A percentile compares a stretch with the other conserved stretches of the same genome.
These are phyloP conservation scores for Sphinx pinastri DNA, from an alignment of 2,888 invertebrate species.

Conservation along the genomic window DNA sequence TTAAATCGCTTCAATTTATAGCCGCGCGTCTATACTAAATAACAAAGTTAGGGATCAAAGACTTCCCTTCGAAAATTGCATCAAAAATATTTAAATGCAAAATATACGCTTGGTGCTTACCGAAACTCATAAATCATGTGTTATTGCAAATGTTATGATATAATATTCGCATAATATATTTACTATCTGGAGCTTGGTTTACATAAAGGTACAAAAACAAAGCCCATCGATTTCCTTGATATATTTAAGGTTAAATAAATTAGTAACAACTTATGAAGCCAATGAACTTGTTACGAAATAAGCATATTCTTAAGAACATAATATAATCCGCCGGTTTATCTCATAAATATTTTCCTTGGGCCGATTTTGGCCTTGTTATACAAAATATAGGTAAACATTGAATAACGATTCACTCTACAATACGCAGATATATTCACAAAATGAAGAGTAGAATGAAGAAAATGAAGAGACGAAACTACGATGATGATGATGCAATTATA, in stretches of 20 bases:
- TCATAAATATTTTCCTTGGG: background rate
- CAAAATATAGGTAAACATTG: background rate
- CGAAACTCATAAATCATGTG: background rate
- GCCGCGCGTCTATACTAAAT: slow-evolving; percentile 41
- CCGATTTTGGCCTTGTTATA: background rate
- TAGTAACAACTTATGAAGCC: background rate
- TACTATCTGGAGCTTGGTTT: background rate
- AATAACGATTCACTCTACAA: background rate
- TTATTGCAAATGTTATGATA: background rate
- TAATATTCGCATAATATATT: background rate
- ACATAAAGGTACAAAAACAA: background rate
- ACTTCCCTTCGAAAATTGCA: slow-evolving; percentile 42
- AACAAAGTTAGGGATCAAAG: slow-evolving; percentile 60
- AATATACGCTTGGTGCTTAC: background rate
- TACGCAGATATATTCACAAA: background rate
- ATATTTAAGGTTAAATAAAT: background rate
- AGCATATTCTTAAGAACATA: background rate
- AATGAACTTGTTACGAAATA: background rate
- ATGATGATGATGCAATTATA: background rate
- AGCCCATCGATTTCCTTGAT: background rate
- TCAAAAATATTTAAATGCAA: slow-evolving; percentile 23
- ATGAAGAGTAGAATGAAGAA: too few relatives aligned
- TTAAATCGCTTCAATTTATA: slow-evolving; percentile 62
- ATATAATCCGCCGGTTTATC: background rate
- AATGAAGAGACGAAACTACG: too few relatives aligned